A percentile compares a stretch with the other conserved stretches of the same genome.
Evolutionary conservation across 2,888 invertebrate species (phyloP).

Genomic region (Leptopilina syphax): DNA sequence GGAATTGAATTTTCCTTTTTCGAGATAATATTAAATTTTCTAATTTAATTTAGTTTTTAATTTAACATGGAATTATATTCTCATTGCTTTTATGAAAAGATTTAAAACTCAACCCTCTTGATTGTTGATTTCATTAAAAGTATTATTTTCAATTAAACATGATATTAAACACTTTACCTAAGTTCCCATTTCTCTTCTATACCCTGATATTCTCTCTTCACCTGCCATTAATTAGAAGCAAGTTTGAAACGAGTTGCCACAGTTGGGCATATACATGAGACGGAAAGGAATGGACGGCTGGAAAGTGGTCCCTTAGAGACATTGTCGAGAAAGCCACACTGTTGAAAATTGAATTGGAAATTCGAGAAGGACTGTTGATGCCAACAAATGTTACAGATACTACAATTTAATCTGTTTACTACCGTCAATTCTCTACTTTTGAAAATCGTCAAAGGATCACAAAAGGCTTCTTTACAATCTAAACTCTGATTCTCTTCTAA

Average conservation of each 20-base stretch:
- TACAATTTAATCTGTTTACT: slow-evolving; percentile 13
- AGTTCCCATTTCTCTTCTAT: slow-evolving; percentile 8
- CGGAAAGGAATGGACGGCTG: slow-evolving; percentile 29
- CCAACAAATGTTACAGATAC: slow-evolving; percentile 28
- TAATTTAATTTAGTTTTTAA: too few relatives aligned
- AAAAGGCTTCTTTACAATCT: too few relatives aligned
- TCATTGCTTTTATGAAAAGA: too few relatives aligned
- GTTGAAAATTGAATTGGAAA: slow-evolving; percentile 38
- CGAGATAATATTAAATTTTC: too few relatives aligned
- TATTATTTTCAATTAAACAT: neutral
- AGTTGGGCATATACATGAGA: slow-evolving; percentile 33
- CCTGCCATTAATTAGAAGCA: slow-evolving; percentile 25
- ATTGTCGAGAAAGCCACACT: slow-evolving; percentile 1
- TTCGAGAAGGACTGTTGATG: neutral
- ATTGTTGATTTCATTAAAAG: neutral
- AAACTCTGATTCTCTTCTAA: too few relatives aligned
- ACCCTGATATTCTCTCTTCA: slow-evolving; percentile 10
- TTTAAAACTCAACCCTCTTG: too few relatives aligned
- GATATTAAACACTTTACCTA: neutral
- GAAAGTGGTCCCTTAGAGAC: slow-evolving; percentile 33
- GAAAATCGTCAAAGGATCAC: neutral
- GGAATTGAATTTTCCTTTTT: too few relatives aligned
- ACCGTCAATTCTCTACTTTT: neutral
- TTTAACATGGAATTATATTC: too few relatives aligned
- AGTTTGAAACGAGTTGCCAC: slow-evolving; percentile 37